phyloP scores from a whole-genome alignment of 1,140 invertebrate species.

The Camponotus floridanus region DNA sequence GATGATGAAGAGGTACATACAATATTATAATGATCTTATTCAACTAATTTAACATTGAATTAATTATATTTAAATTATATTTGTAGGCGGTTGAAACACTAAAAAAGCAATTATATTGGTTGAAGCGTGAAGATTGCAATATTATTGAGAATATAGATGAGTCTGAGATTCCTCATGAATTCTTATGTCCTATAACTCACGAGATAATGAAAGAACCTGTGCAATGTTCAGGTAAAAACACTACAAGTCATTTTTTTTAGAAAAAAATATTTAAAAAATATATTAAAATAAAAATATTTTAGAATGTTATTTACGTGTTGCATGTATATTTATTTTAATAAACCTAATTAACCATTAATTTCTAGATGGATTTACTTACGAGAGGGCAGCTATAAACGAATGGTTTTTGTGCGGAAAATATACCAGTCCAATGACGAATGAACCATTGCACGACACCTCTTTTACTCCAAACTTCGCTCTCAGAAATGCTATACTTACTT shows the following conservation, averaged over 20 bases:
- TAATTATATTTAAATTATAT: constrained; percentile 2
- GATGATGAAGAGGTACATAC: constrained; percentile 76
- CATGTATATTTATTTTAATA: neutral
- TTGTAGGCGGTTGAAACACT: constrained; percentile 75
- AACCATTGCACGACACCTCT: constrained; percentile 86
- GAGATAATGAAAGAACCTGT: constrained; percentile 93
- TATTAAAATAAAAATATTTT: no score
- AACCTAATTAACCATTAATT: constrained; percentile 42
- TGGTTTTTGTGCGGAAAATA: constrained; percentile 92
- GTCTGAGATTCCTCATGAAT: constrained; percentile 88
- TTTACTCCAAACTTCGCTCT: constrained; percentile 87
- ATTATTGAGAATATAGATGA: constrained; percentile 69
- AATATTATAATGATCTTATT: constrained; percentile 25
- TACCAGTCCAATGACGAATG: constrained; percentile 93
- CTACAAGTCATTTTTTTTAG: neutral
- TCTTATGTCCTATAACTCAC: constrained; percentile 93
- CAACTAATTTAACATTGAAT: neutral
- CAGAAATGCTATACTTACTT: constrained; percentile 79
- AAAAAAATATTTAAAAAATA: neutral
- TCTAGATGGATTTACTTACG: constrained; percentile 93
- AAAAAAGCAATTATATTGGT: constrained; percentile 86
- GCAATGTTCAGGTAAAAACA: constrained; percentile 88
- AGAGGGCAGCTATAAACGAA: constrained; percentile 90
- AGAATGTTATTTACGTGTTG: neutral
- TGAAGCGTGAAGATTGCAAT: constrained; percentile 83